Percentiles rank a stretch among this genome's conserved stretches.
These are phyloP conservation scores for Hydropotes inermis DNA, from an alignment of 2,113 vertebrate species.

Conservation along the genomic window DNA sequence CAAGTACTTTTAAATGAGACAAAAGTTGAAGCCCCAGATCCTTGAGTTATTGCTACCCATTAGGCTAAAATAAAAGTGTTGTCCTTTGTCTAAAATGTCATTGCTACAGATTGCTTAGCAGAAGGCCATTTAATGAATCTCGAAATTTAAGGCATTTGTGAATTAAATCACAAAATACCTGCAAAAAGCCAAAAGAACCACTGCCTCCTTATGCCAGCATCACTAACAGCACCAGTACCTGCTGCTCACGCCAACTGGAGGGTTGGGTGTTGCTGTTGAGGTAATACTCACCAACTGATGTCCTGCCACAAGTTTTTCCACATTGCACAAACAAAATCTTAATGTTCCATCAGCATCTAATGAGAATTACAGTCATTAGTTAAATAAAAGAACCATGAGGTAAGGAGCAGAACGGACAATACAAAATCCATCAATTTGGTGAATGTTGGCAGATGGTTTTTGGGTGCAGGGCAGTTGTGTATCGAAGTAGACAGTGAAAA, in stretches of 20 bases:
- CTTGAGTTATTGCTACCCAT: neutral
- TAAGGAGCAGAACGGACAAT: neutral
- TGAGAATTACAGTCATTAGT: conserved; percentile 48
- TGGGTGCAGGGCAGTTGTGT: neutral
- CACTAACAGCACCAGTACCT: neutral
- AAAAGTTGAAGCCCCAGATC: neutral
- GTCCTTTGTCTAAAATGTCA: neutral
- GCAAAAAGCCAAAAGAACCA: neutral
- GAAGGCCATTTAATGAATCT: neutral
- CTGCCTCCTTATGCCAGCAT: neutral
- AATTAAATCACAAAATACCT: neutral
- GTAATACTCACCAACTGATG: neutral
- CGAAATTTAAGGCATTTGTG: neutral
- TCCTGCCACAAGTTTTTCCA: neutral
- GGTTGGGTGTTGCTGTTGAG: neutral
- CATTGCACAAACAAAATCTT: conserved; percentile 43
- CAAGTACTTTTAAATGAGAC: neutral
- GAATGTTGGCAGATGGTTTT: conserved; percentile 23
- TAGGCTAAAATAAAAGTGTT: neutral
- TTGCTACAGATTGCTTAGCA: neutral
- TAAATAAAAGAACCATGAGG: conserved; percentile 51
- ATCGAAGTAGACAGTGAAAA: neutral
- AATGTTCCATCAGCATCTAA: conserved; percentile 28
- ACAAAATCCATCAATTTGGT: conserved; percentile 31
- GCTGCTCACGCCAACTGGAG: conserved; percentile 27